phyloP scores from a whole-genome alignment of 1,140 invertebrate genomes.

The Rhyzopertha dominica region DNA sequence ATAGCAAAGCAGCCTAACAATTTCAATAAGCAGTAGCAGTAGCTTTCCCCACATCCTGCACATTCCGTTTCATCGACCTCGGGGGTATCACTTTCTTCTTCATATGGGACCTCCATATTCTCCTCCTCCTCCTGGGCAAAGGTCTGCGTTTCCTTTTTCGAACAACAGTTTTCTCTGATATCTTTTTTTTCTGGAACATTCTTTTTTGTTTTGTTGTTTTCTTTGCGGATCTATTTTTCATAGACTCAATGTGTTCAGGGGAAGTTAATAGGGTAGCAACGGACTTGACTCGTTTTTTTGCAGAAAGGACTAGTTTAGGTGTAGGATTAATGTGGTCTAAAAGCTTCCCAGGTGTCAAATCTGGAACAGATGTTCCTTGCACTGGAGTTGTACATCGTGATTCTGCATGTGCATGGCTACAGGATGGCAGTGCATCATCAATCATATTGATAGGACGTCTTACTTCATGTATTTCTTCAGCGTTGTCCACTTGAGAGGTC shows the following conservation, averaged over 20 bases:
- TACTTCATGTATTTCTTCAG: conserved; percentile 10
- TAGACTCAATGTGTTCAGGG: conserved; percentile 14
- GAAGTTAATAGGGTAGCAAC: conserved; percentile 18
- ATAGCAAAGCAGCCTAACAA: too few species aligned
- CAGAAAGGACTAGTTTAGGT: conserved; percentile 16
- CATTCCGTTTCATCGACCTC: conserved; percentile 15
- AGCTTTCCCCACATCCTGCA: conserved; percentile 18
- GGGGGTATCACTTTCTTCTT: conserved; percentile 12
- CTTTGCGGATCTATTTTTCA: conserved; percentile 17
- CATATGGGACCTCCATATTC: conserved; percentile 5
- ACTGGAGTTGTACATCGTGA: conserved; percentile 14
- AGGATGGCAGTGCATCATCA: conserved; percentile 13
- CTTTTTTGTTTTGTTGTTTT: conserved; percentile 16
- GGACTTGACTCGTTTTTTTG: conserved; percentile 13
- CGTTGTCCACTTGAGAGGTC: conserved; percentile 7
- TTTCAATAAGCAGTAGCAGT: too few species aligned
- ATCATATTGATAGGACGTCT: conserved; percentile 5
- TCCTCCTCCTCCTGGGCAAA: conserved; percentile 12
- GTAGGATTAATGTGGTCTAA: conserved; percentile 17
- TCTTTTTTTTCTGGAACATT: conserved; percentile 1
- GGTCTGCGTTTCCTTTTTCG: conserved; percentile 13
- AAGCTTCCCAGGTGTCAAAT: conserved; percentile 19
- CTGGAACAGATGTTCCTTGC: conserved; percentile 12
- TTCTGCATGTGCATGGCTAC: conserved; percentile 16
- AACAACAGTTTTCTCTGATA: conserved; percentile 10